These are phyloP conservation scores for Mycetomoellerius zeteki DNA, from an alignment of 1,140 invertebrate genomes.

Conservation along the genomic window DNA sequence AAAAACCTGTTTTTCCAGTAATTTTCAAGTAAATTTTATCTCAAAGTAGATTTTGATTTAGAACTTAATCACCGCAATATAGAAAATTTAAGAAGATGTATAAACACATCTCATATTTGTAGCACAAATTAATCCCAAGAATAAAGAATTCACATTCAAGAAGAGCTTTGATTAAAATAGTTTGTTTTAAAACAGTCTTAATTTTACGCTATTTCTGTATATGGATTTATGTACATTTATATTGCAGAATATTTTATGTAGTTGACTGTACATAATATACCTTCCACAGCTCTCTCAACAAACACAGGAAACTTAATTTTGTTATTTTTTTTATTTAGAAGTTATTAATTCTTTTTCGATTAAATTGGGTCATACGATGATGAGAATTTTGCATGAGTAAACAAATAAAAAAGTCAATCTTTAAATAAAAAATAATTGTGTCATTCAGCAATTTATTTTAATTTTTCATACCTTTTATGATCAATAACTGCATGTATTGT, in stretches of 20 bases:
- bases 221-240: not conserved
- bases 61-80: not conserved
- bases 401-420: not conserved
- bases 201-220: not conserved
- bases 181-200: conserved; percentile 6
- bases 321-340: not conserved
- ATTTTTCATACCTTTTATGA: not conserved
- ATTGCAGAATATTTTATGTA: not conserved
- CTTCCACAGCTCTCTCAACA: not conserved
- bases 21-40: not conserved
- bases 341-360: conserved; percentile 11
- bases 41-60: not conserved
- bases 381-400: not conserved
- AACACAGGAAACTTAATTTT: not conserved
- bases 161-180: not conserved
- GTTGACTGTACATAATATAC: not conserved
- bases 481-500: not conserved
- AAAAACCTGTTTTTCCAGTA: not conserved
- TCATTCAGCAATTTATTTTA: not conserved
- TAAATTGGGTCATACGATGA: not conserved
- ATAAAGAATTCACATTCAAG: not conserved
- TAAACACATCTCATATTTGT: not conserved
- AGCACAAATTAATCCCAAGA: not conserved
- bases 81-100: not conserved
- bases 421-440: not conserved